Conservation (phyloP, 1,140 invertebrate species). For the Drosophila ercepeae region DNA sequence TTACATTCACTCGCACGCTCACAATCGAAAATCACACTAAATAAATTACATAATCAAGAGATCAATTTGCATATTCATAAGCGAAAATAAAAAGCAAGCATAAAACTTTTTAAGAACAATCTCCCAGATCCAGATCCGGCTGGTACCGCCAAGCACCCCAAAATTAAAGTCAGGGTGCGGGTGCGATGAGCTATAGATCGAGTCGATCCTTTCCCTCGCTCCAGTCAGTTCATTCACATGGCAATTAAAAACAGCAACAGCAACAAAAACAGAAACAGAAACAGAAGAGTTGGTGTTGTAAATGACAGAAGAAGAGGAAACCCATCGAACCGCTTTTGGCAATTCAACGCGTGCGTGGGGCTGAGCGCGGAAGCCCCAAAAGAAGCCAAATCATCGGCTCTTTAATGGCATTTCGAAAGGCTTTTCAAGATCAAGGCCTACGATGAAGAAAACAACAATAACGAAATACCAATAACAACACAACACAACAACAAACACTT, state of each 20-base stretch:
- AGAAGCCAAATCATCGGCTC: slow-evolving; percentile 41
- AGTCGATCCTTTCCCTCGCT: slow-evolving; percentile 56
- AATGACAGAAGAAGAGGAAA: slow-evolving; percentile 31
- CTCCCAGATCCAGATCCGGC: slow-evolving; percentile 59
- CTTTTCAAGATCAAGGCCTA: slow-evolving; percentile 80
- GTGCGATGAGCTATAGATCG: slow-evolving; percentile 14
- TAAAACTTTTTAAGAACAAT: slow-evolving; percentile 59
- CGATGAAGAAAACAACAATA: slow-evolving; percentile 2
- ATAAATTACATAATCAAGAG: slow-evolving; percentile 71
- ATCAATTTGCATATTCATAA: slow-evolving; percentile 74
- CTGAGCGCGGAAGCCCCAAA: slow-evolving; percentile 63
- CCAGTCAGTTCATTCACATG: slow-evolving; percentile 72
- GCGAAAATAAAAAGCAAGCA: slow-evolving; percentile 68
- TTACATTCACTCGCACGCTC: slow-evolving; percentile 5
- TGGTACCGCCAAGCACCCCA: slow-evolving; percentile 69
- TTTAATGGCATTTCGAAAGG: slow-evolving; percentile 73
- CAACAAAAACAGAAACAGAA: slow-evolving; percentile 16
- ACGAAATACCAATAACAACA: slow-evolving; percentile 20
- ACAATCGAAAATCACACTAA: slow-evolving; percentile 19
- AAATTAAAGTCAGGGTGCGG: slow-evolving; percentile 9
- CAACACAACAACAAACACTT: slow-evolving; percentile 40
- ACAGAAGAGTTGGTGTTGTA: slow-evolving; percentile 8
- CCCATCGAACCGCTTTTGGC: slow-evolving; percentile 37
- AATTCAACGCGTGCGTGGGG: slow-evolving; percentile 50
- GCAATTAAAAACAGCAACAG: slow-evolving; percentile 42